Percentiles rank a stretch among this genome's conserved stretches.
These are phyloP conservation scores for Ennomos fuscantarius DNA, from an alignment of 2,888 invertebrate genomes.

Conservation along the genomic window DNA sequence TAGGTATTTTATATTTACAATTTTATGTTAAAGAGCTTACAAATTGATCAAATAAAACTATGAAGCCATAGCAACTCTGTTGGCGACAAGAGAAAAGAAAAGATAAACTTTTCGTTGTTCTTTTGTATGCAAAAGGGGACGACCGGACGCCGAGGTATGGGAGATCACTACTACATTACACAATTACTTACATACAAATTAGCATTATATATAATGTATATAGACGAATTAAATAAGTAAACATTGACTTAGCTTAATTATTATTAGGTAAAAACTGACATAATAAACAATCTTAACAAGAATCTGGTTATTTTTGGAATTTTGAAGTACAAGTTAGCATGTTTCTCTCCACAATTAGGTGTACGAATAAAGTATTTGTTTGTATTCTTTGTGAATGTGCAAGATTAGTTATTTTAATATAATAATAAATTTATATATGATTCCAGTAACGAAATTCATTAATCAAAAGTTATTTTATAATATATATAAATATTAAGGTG, in stretches of 20 bases:
- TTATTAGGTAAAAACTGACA: constrained; percentile 74
- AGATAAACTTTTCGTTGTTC: constrained; percentile 79
- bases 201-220: constrained; percentile 61
- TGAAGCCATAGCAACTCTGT: constrained; percentile 50
- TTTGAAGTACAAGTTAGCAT: constrained; percentile 36
- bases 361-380: background rate
- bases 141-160: constrained; percentile 78
- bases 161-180: constrained; percentile 84
- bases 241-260: constrained; percentile 84
- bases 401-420: background rate
- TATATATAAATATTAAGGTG: constrained; percentile 18
- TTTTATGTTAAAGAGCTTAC: constrained; percentile 48
- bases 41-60: constrained; percentile 43
- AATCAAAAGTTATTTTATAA: constrained; percentile 16
- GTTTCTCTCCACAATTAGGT: constrained; percentile 2
- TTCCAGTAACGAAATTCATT: background rate
- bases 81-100: constrained; percentile 65
- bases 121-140: constrained; percentile 60
- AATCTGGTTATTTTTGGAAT: constrained; percentile 41
- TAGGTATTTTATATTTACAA: constrained; percentile 14
- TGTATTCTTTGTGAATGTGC: constrained; percentile 4
- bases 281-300: constrained; percentile 48
- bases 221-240: constrained; percentile 82
- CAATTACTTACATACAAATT: constrained; percentile 82
- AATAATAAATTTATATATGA: background rate